Evolutionary conservation across 2,888 invertebrate genomes (phyloP), one percentile per base, ranked within the genome.

Genomic region (Caradrina clavipalpis): DNA sequence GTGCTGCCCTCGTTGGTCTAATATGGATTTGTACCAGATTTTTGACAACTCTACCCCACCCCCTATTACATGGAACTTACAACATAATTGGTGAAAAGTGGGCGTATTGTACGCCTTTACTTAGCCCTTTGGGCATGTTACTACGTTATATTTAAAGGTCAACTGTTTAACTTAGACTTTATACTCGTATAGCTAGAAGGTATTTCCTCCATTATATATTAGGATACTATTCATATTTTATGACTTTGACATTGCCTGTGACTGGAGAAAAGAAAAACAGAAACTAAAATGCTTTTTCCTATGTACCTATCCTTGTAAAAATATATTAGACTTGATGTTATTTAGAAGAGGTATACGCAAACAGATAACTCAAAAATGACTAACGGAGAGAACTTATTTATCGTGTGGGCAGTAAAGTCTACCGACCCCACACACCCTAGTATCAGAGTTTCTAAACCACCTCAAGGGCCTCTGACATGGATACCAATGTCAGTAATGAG

Each of bases 161-260:
- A 63, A 35, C 10, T 54, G 10, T 31, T 26, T 50, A 62, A 49
- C 17, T 21, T 26, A 22, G n/a, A 47, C 65, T 58, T 61, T 66
- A 47, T 2, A 26, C 2, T 26, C 2, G 26, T 56, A 22, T 60
- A 31, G 2, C 11, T 6, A 6, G 19, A 39, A 22, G 17, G 51
- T 49, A 49, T 7, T 17, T 11, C 13, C 8, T 19, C 19, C 11
- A 26, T n/a, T n/a, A 76, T 53, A 42, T 11, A 31, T 31, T 19
- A 57, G 39, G 19, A 50, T 55, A n/a, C 4, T 35, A 61, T 69
- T 42, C 10, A 35, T 49, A 50, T 57, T 49, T 15, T 7, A 42
- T 42, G n/a, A 60, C 10, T 10, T 42, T 11, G 45, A 60, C 31
- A 1, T 17, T 13, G 4, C 5, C 15, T 60, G 31, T 53, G 26